These are phyloP conservation scores for Yponomeuta cagnagella DNA, from an alignment of 2,888 invertebrate genomes.

Conservation along the genomic window DNA sequence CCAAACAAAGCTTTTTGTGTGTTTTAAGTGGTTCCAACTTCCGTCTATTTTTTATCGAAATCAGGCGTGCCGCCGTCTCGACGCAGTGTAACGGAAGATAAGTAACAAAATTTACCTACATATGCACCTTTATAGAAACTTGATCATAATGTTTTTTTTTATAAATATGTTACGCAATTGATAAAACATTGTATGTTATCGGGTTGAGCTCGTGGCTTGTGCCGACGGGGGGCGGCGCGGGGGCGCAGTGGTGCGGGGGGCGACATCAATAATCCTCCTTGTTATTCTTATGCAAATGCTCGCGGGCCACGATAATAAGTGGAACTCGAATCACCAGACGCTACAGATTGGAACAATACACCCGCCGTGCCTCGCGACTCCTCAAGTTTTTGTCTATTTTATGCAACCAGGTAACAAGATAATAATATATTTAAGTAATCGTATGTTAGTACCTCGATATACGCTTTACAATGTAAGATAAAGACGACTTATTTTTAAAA, in stretches of 20 bases:
- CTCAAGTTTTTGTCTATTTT: not conserved
- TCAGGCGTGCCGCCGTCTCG: too few species aligned
- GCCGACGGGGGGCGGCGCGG: slow-evolving; percentile 22
- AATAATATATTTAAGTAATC: too few species aligned
- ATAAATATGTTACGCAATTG: not conserved
- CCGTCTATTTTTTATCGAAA: too few species aligned
- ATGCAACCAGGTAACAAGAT: not conserved
- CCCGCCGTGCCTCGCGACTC: slow-evolving; percentile 28
- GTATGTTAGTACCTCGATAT: too few species aligned
- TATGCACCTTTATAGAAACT: too few species aligned
- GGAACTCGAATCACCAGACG: slow-evolving; percentile 71
- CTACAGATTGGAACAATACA: slow-evolving; percentile 69
- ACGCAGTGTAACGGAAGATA: too few species aligned
- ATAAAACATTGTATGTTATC: not conserved
- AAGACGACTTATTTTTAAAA: not conserved
- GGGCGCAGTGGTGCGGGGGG: slow-evolving; percentile 30
- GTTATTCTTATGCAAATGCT: slow-evolving; percentile 75
- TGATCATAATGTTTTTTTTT: too few species aligned
- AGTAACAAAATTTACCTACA: too few species aligned
- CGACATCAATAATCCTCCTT: slow-evolving; percentile 73
- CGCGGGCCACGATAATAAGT: slow-evolving; percentile 69
- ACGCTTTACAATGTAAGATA: too few species aligned
- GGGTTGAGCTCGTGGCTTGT: slow-evolving; percentile 9
- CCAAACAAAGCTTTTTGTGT: too few species aligned
- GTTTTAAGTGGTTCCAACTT: too few species aligned